Evolutionary conservation across 2,797 vertebrate species (phyloP).

Genomic region (Buphagus erythrorhynchus): DNA sequence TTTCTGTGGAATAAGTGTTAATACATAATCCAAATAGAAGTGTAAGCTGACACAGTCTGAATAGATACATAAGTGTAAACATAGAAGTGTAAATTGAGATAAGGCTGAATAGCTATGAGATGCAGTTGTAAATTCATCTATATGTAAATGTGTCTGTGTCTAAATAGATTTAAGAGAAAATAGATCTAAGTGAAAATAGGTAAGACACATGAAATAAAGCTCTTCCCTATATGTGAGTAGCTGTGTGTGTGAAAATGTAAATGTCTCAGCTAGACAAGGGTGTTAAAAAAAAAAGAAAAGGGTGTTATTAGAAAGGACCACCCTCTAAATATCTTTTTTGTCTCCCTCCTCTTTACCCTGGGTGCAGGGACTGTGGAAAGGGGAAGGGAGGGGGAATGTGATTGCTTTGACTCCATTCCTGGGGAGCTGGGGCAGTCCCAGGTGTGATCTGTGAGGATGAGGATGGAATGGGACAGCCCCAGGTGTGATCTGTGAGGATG

Average conservation of each 20-base stretch:
- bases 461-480: no score
- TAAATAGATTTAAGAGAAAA: background rate
- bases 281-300: background rate
- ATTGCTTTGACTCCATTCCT: background rate
- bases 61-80: background rate
- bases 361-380: background rate
- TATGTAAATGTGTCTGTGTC: no score
- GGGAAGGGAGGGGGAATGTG: no score
- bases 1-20: background rate
- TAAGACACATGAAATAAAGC: background rate
- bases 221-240: background rate
- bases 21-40: background rate
- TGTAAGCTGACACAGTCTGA: background rate
- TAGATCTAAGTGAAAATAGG: background rate
- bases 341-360: rapidly evolving
- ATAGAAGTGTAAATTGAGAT: background rate
- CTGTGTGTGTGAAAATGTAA: background rate
- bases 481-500: background rate
- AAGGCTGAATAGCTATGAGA: background rate
- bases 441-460: background rate
- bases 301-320: background rate
- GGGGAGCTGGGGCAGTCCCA: background rate
- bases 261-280: background rate
- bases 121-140: background rate
- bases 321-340: background rate